Percentiles rank a stretch among this genome's conserved stretches.
These are phyloP conservation scores for Platycheirus rosarum DNA, from an alignment of 2,888 invertebrate species.

Conservation along the genomic window DNA sequence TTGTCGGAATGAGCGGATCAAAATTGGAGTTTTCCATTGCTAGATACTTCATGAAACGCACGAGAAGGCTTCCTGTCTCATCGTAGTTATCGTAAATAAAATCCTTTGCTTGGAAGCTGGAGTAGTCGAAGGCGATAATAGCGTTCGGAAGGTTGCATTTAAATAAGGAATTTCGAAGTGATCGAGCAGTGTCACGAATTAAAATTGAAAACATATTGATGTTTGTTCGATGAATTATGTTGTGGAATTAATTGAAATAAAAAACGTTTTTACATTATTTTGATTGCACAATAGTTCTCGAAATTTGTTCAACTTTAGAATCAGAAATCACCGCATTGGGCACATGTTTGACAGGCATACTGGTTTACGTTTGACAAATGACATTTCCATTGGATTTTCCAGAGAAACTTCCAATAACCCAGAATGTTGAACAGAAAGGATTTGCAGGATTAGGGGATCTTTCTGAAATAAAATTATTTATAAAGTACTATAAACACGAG, in stretches of 20 bases:
- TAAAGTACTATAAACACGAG: too few species aligned
- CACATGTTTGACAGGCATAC: constrained; percentile 45
- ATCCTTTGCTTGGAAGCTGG: constrained; percentile 78
- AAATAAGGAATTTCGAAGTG: constrained; percentile 40
- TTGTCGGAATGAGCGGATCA: constrained; percentile 77
- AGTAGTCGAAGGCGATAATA: constrained; percentile 65
- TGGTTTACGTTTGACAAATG: constrained; percentile 23
- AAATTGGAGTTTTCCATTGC: constrained; percentile 79
- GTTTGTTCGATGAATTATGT: neutral
- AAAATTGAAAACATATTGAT: constrained; percentile 58
- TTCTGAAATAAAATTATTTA: too few species aligned
- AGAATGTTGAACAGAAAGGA: too few species aligned
- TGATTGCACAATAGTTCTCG: constrained; percentile 43
- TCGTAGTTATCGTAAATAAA: constrained; percentile 77
- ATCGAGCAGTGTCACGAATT: constrained; percentile 53
- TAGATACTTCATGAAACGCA: constrained; percentile 81
- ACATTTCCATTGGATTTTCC: neutral
- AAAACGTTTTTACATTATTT: constrained; percentile 20
- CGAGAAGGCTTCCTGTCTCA: constrained; percentile 79
- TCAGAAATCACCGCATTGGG: constrained; percentile 7
- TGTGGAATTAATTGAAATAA: constrained; percentile 3
- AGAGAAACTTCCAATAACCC: neutral
- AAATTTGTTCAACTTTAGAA: neutral
- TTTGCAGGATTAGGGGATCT: too few species aligned
- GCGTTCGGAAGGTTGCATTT: constrained; percentile 36